Evolutionary conservation across 2,113 vertebrate species (phyloP), one percentile per base, ranked within the genome.

Genomic region (Xyrauchen texanus): DNA sequence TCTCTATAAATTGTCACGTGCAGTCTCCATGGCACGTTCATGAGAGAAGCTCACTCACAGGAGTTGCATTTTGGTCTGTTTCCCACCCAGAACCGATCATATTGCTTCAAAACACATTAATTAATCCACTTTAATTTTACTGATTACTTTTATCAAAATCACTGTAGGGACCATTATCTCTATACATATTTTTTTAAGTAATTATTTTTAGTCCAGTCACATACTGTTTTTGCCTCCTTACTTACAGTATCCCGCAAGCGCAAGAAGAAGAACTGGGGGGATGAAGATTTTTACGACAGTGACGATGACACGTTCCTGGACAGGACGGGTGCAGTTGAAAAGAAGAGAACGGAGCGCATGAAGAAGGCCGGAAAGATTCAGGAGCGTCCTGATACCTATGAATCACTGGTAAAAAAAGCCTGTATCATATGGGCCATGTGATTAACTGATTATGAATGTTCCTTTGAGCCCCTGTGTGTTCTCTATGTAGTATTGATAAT

Each of bases 241-340:
- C 65, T 11, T 67, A 4, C 81, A 99, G 97, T 98, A 64, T 98
- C 97, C 61, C 94, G 98, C 7, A 99, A 99, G 89, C 95, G 97
- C 76, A 98, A 94, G 86, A 93, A 95, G 82, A 99, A 98, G 88
- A 97, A 98, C 91, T 99, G 98, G 98, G 97, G 98, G 81, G 97
- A 96, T 9, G 96, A 98, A 81, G 98, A 99, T 74, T 99, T 94
- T 87, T 99, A 99, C 57, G 97, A 99, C 87, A 99, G 98, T 6
- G 97, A 99, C 1, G 98, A 99, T 6, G 98, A 99, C 85, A 95
- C 95, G 6, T 99, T 98, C 83, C 94, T 99, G 9, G 98, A 99
- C 85, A 90, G 98, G 55, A 99, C 98, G 0, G 98, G 98, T 55
- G 91, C 93, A 0, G 94, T 99, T 51, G 98, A 99, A 87, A 96